Percentiles rank a stretch among this genome's conserved stretches.
These are phyloP conservation scores for Troides aeacus DNA, from an alignment of 2,888 invertebrate genomes.

Conservation along the genomic window DNA sequence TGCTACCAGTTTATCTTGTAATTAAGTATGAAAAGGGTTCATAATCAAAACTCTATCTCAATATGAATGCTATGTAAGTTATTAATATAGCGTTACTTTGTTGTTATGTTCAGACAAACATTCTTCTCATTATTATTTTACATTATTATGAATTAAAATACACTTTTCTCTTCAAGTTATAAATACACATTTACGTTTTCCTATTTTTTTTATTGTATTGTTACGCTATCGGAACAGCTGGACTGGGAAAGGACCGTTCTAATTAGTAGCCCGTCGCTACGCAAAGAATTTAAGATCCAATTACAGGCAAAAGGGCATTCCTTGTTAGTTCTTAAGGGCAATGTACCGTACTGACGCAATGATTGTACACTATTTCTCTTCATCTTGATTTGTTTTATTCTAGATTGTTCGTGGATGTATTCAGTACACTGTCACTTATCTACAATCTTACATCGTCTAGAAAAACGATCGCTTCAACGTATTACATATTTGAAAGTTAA, in stretches of 20 bases:
- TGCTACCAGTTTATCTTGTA: too few species aligned
- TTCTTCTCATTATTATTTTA: not conserved
- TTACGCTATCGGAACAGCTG: not conserved
- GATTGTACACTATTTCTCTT: conserved; percentile 1
- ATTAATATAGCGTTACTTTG: not conserved
- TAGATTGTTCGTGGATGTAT: not conserved
- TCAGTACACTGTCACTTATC: not conserved
- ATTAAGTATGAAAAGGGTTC: too few species aligned
- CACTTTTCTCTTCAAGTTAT: too few species aligned
- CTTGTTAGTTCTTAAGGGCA: not conserved
- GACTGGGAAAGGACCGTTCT: not conserved
- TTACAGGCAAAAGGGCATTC: not conserved
- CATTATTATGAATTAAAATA: too few species aligned
- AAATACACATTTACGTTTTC: too few species aligned
- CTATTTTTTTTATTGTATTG: not conserved
- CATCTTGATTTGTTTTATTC: not conserved
- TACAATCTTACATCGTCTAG: not conserved
- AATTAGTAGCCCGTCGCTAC: conserved; percentile 3
- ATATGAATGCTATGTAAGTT: not conserved
- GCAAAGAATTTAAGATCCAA: conserved; percentile 7
- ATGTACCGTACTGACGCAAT: conserved; percentile 1
- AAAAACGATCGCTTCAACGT: not conserved
- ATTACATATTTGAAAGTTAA: too few species aligned
- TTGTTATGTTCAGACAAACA: not conserved
- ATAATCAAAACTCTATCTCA: not conserved